Percentiles rank a stretch among this genome's conserved stretches.
These are phyloP conservation scores for Acanthosepion lycidas DNA, from an alignment of 2,888 invertebrate genomes.

Conservation along the genomic window DNA sequence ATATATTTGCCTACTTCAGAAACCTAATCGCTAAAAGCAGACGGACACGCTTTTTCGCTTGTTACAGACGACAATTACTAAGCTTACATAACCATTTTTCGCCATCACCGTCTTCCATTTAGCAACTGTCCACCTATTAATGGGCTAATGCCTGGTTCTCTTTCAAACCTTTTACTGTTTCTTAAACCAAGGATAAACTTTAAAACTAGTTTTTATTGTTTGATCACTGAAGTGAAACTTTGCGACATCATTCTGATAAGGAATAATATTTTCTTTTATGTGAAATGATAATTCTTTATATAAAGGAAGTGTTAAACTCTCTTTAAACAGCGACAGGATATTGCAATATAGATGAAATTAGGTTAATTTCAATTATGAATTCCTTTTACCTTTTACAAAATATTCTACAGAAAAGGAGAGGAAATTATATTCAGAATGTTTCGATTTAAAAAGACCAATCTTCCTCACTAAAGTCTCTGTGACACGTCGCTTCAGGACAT, in stretches of 20 bases:
- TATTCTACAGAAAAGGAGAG: too few species aligned
- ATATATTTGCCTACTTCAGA: not conserved
- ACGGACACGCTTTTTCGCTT: not conserved
- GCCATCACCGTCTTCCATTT: not conserved
- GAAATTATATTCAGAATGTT: too few species aligned
- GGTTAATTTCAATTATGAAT: too few species aligned
- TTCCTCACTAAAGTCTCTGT: too few species aligned
- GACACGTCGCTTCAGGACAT: too few species aligned
- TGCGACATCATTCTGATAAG: not conserved
- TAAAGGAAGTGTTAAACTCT: too few species aligned
- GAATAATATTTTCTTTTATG: too few species aligned
- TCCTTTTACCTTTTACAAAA: too few species aligned
- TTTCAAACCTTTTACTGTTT: not conserved
- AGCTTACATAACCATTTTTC: not conserved
- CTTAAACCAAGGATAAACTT: not conserved
- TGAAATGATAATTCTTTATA: too few species aligned
- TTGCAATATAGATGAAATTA: too few species aligned
- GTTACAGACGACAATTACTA: not conserved
- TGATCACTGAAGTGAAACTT: not conserved
- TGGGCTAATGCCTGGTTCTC: not conserved
- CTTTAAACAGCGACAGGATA: too few species aligned
- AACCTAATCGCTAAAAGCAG: not conserved
- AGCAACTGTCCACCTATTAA: not conserved
- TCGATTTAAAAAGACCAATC: too few species aligned
- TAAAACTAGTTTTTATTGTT: not conserved